phyloP scores from a whole-genome alignment of 1,140 invertebrate genomes.

The Drosophila pruinosa region DNA sequence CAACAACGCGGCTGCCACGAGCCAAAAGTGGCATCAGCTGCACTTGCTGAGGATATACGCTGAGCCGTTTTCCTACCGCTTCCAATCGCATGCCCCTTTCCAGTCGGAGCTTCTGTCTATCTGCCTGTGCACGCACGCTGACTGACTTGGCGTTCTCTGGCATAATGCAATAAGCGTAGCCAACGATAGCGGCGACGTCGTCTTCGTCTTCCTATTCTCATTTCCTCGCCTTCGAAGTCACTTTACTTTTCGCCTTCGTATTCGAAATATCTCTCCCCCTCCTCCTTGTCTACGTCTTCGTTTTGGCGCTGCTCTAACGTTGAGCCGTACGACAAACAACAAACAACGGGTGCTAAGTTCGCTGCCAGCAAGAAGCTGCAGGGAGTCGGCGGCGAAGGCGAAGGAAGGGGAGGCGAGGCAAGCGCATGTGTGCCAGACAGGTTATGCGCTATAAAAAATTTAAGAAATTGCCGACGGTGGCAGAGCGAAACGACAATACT shows the following conservation, averaged over 20 bases:
- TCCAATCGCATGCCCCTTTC: neutral
- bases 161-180: slow-evolving; percentile 78
- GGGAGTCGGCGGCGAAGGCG: neutral
- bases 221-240: neutral
- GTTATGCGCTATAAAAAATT: slow-evolving; percentile 80
- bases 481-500: slow-evolving; percentile 76
- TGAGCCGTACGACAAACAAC: slow-evolving; percentile 58
- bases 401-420: neutral
- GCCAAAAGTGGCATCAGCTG: slow-evolving; percentile 79
- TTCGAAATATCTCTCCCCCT: neutral
- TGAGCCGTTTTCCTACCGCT: slow-evolving; percentile 36
- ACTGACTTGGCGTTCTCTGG: slow-evolving; percentile 35
- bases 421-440: slow-evolving; percentile 75
- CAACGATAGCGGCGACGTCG: slow-evolving; percentile 52
- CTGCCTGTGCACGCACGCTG: slow-evolving; percentile 53
- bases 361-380: slow-evolving; percentile 25
- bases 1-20: slow-evolving; percentile 68
- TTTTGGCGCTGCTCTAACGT: slow-evolving; percentile 47
- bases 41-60: slow-evolving; percentile 74
- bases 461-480: slow-evolving; percentile 73
- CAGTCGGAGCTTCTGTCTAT: neutral
- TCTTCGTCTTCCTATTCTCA: slow-evolving; percentile 15
- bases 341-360: slow-evolving; percentile 40
- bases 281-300: neutral
- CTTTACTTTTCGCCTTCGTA: neutral